Percentiles rank a stretch among this genome's conserved stretches.
Conservation (phyloP, 1,140 invertebrate genomes). For the Idris sp. region DNA sequence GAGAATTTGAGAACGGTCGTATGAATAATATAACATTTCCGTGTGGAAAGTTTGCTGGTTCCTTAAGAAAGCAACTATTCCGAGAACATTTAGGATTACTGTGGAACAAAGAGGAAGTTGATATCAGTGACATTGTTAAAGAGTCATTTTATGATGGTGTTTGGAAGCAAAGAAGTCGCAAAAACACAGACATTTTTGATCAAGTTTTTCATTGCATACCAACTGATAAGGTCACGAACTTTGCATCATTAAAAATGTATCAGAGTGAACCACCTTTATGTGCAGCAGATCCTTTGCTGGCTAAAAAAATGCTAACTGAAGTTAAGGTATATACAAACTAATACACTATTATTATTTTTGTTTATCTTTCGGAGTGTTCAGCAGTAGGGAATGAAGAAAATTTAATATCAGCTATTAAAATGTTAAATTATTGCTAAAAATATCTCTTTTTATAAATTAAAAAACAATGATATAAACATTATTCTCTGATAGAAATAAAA, state of each 20-base stretch:
- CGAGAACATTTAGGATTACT: conserved; percentile 90
- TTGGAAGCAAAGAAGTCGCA: conserved; percentile 87
- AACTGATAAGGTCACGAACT: conserved; percentile 86
- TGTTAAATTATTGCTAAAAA: too few relatives aligned
- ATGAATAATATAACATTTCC: conserved; percentile 90
- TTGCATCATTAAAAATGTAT: conserved; percentile 85
- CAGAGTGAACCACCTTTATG: conserved; percentile 83
- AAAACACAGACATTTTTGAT: conserved; percentile 92
- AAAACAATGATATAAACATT: too few relatives aligned
- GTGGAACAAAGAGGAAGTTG: conserved; percentile 76
- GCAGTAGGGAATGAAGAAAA: too few relatives aligned
- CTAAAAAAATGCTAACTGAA: conserved; percentile 84
- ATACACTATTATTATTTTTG: too few relatives aligned
- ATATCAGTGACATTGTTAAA: conserved; percentile 86
- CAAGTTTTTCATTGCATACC: conserved; percentile 93
- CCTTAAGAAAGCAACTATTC: conserved; percentile 90
- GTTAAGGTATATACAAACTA: conserved; percentile 83
- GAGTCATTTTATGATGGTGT: conserved; percentile 88
- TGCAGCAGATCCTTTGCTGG: conserved; percentile 83
- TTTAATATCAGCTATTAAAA: too few relatives aligned
- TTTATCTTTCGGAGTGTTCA: too few relatives aligned
- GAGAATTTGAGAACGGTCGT: conserved; percentile 86
- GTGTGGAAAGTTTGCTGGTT: conserved; percentile 91
- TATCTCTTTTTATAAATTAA: too few relatives aligned
- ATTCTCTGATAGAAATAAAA: too few relatives aligned